Conservation (phyloP, 2,797 vertebrate species). For the Heteromormyrus szaboi region DNA sequence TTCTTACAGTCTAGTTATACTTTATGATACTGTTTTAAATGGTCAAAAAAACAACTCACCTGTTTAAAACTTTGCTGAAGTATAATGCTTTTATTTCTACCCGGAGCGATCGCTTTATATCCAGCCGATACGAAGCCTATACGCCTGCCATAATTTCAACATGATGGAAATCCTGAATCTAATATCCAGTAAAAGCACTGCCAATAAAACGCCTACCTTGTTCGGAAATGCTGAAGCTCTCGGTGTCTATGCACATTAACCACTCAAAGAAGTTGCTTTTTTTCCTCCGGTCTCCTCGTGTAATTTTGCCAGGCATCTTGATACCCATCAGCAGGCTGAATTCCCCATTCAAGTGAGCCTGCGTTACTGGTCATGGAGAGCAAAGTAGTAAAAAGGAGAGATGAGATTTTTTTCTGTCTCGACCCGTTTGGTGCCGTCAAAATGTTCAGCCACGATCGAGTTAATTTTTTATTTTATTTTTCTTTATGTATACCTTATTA, state of each 20-base stretch:
- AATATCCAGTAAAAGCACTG: not conserved
- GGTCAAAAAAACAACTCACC: not conserved
- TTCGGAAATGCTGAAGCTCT: conserved; percentile 9
- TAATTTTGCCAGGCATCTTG: conserved; percentile 15
- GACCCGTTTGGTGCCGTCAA: conserved; percentile 19
- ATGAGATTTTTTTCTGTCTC: not conserved
- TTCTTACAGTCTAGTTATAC: not conserved
- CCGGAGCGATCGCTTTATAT: not conserved
- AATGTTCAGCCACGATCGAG: conserved; percentile 19
- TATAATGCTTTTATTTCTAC: not conserved
- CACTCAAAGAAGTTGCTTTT: conserved; percentile 7
- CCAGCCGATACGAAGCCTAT: not conserved
- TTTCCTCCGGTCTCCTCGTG: not conserved
- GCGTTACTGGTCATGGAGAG: not conserved
- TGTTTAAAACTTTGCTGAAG: conserved; percentile 10
- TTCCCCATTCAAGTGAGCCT: not conserved
- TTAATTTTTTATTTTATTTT: not conserved
- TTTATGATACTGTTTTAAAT: not conserved
- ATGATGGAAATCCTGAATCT: not conserved
- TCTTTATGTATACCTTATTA: not conserved
- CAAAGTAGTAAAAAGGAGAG: conserved; percentile 17
- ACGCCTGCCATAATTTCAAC: not conserved
- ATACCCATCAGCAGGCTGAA: conserved; percentile 5
- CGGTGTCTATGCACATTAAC: not conserved
- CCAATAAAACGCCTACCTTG: conserved; percentile 14